phyloP scores from a whole-genome alignment of 2,113 vertebrate species.

The Poecile atricapillus region DNA sequence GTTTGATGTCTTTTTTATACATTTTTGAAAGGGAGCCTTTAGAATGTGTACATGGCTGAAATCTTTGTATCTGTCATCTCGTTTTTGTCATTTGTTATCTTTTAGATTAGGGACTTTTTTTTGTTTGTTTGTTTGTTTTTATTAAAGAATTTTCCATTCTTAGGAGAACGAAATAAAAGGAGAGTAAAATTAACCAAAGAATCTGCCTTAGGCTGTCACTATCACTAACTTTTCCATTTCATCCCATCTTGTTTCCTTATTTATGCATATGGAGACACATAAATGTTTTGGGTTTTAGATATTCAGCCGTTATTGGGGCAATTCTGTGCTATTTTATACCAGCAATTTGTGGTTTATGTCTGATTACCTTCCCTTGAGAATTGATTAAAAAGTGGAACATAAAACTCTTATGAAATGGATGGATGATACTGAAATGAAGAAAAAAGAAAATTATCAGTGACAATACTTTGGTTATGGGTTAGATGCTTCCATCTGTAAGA shows the following conservation, averaged over 20 bases:
- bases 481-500: neutral
- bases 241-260: neutral
- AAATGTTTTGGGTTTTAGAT: neutral
- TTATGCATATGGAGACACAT: neutral
- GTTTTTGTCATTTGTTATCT: neutral
- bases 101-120: neutral
- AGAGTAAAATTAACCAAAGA: neutral
- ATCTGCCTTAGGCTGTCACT: neutral
- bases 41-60: neutral
- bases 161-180: neutral
- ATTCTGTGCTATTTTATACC: neutral
- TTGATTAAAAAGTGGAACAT: neutral
- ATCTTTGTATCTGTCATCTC: neutral
- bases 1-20: neutral
- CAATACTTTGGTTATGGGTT: neutral
- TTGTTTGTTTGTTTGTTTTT: neutral
- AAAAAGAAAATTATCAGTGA: neutral
- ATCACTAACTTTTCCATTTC: neutral
- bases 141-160: neutral
- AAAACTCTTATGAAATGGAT: neutral
- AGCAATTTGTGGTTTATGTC: neutral
- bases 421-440: neutral
- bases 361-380: neutral
- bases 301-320: neutral
- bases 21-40: neutral